These are phyloP conservation scores for Tanypteryx hageni DNA, from an alignment of 2,888 invertebrate genomes.

Conservation along the genomic window DNA sequence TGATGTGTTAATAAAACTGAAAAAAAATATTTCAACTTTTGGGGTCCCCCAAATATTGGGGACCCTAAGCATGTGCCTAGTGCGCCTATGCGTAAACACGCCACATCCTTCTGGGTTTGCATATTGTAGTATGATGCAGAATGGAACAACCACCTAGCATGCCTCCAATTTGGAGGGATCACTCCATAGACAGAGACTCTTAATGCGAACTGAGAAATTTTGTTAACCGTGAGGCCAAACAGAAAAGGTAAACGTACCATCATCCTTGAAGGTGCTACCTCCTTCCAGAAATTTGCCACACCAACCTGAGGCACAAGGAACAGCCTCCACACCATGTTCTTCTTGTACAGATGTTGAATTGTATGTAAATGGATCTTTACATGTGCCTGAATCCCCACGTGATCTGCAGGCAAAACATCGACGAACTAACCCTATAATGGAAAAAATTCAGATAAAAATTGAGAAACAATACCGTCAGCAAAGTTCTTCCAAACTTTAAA, in stretches of 20 bases:
- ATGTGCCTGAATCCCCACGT: slow-evolving; percentile 90
- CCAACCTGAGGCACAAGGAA: slow-evolving; percentile 94
- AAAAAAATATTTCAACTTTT: too few species aligned
- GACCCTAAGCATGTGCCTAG: too few species aligned
- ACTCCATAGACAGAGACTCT: too few species aligned
- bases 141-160: too few species aligned
- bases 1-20: too few species aligned
- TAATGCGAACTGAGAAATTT: too few species aligned
- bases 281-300: slow-evolving; percentile 92
- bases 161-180: too few species aligned
- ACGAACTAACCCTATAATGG: slow-evolving; percentile 81
- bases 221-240: too few species aligned
- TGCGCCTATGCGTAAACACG: too few species aligned
- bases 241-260: slow-evolving; percentile 77
- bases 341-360: slow-evolving; percentile 87
- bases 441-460: slow-evolving; percentile 42
- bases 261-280: slow-evolving; percentile 84
- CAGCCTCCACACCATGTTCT: slow-evolving; percentile 81
- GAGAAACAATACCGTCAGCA: slow-evolving; percentile 35
- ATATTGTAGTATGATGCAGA: too few species aligned
- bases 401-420: slow-evolving; percentile 92
- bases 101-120: too few species aligned
- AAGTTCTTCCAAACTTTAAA: not conserved
- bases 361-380: slow-evolving; percentile 89
- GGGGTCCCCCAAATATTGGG: too few species aligned